These are phyloP conservation scores for Tiaroga cobitis DNA, from an alignment of 2,797 vertebrate species.

Conservation along the genomic window DNA sequence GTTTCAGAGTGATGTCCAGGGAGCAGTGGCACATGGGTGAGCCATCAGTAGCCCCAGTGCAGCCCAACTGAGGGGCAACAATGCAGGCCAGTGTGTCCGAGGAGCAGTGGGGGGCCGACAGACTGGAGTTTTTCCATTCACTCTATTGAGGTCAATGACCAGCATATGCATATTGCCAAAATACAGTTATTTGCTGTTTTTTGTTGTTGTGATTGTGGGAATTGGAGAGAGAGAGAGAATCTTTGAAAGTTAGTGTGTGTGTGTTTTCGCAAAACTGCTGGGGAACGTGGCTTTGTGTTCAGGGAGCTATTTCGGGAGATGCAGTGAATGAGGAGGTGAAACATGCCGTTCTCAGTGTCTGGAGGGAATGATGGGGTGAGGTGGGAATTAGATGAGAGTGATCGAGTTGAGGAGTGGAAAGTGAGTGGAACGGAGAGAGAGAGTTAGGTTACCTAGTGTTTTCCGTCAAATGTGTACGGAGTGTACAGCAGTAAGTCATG, in stretches of 20 bases:
- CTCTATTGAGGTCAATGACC: neutral
- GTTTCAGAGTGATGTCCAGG: conserved; percentile 55
- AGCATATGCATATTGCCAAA: conserved; percentile 17
- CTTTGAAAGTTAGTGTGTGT: neutral
- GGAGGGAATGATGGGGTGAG: conserved; percentile 14
- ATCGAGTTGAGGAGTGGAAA: conserved; percentile 2
- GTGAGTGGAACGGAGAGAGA: conserved; percentile 1
- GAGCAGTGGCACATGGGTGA: conserved; percentile 54
- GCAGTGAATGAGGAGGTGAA: conserved; percentile 46
- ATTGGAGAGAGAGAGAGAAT: neutral
- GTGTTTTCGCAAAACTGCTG: conserved; percentile 26
- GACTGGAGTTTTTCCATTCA: conserved; percentile 66
- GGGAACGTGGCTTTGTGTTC: conserved; percentile 39
- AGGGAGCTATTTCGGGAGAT: conserved; percentile 49
- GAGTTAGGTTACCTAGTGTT: conserved; percentile 4
- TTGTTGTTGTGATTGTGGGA: neutral
- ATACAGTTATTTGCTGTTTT: conserved; percentile 13
- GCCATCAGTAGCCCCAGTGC: conserved; percentile 55
- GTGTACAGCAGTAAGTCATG: neutral
- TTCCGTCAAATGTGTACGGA: neutral
- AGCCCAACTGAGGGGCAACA: conserved; percentile 59
- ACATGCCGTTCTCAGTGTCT: conserved; percentile 30
- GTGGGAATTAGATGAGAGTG: conserved; percentile 29
- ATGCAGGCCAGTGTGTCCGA: conserved; percentile 65
- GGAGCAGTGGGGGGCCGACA: conserved; percentile 52